phyloP scores from a whole-genome alignment of 1,140 invertebrate genomes.

The Rhizoglyphus robini region DNA sequence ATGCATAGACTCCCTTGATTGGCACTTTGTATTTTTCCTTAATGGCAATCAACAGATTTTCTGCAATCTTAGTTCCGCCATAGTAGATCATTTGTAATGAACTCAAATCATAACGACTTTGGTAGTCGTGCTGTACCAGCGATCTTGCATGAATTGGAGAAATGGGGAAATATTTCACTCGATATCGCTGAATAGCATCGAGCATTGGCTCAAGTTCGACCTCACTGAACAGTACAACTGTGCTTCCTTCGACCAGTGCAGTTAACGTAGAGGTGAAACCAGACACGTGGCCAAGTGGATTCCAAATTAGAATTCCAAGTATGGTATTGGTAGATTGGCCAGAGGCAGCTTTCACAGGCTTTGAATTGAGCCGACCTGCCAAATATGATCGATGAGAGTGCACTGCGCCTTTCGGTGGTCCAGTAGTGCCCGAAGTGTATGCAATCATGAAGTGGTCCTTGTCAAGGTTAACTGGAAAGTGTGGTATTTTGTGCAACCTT shows the following conservation, averaged over 20 bases:
- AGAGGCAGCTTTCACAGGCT: not conserved
- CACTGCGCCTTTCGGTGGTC: constrained; percentile 39
- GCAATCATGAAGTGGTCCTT: not conserved
- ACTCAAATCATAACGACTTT: not conserved
- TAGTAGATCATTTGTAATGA: not conserved
- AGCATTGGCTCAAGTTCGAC: not conserved
- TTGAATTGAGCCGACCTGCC: not conserved
- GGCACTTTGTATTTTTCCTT: not conserved
- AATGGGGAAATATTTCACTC: not conserved
- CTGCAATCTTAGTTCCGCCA: not conserved
- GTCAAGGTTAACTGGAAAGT: not conserved
- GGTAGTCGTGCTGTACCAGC: not conserved
- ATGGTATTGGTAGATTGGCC: not conserved
- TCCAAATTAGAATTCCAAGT: not conserved
- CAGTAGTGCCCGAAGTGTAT: constrained; percentile 39
- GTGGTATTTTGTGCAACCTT: not conserved
- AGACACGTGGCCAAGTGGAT: constrained; percentile 5
- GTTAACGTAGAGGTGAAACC: not conserved
- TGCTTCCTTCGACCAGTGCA: not conserved
- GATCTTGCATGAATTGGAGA: not conserved
- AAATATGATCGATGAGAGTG: constrained; percentile 36
- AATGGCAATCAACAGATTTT: not conserved
- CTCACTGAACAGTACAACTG: not conserved
- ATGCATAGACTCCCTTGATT: not conserved
- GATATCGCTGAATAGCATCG: not conserved